These are phyloP conservation scores for Equus przewalskii DNA, from an alignment of 2,113 vertebrate species.

Conservation along the genomic window DNA sequence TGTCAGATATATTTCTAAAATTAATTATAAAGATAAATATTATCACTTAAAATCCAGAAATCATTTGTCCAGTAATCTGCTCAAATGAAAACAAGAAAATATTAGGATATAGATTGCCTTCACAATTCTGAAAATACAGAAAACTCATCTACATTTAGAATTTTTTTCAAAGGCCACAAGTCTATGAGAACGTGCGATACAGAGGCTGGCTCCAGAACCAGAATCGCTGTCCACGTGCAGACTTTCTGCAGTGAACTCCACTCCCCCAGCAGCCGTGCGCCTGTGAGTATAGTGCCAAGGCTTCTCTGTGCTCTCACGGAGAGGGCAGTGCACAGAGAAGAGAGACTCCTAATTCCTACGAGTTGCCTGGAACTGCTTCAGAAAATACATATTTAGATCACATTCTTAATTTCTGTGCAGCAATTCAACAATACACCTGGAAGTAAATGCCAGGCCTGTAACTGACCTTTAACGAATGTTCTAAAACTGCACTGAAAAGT, in stretches of 20 bases:
- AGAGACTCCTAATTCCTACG: not conserved
- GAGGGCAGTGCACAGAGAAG: not conserved
- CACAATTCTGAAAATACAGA: conserved; percentile 50
- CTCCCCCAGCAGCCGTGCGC: not conserved
- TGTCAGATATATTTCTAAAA: conserved; percentile 10
- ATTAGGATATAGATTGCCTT: not conserved
- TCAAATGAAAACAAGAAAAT: conserved; percentile 65
- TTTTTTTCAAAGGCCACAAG: not conserved
- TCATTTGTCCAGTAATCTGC: conserved; percentile 16
- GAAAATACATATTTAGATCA: not conserved
- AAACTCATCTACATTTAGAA: conserved; percentile 37
- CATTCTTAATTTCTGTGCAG: not conserved
- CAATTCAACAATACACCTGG: conserved; percentile 36
- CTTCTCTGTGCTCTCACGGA: not conserved
- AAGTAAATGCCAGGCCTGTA: conserved; percentile 6
- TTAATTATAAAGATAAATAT: conserved; percentile 53
- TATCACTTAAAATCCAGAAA: conserved; percentile 55
- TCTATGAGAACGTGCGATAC: not conserved
- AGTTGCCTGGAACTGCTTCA: not conserved
- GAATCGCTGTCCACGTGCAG: not conserved
- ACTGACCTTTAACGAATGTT: not conserved
- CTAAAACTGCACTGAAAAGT: not conserved
- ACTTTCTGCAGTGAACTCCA: not conserved
- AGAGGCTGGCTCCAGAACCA: not conserved
- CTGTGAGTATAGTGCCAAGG: not conserved